Conservation (phyloP, 2,113 vertebrate species). For the Notarius quadriscutis region DNA sequence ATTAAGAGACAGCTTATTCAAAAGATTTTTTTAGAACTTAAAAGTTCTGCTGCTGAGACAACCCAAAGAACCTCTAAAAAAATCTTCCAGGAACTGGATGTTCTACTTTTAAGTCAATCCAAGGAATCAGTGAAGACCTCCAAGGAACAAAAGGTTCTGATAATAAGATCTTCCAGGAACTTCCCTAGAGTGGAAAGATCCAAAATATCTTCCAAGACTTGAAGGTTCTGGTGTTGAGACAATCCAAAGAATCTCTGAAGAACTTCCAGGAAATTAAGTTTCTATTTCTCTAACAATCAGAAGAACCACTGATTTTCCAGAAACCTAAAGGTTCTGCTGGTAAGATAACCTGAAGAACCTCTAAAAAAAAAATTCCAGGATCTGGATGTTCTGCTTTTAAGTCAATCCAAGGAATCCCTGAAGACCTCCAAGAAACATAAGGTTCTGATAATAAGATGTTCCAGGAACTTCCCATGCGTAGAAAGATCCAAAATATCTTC, state of each 20-base stretch:
- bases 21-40: neutral
- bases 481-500: too few relatives aligned
- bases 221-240: neutral
- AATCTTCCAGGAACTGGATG: neutral
- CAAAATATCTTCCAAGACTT: too few relatives aligned
- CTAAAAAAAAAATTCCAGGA: neutral
- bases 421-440: neutral
- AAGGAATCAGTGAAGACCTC: neutral
- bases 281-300: neutral
- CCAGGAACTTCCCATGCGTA: too few relatives aligned
- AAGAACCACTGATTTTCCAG: neutral
- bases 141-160: neutral
- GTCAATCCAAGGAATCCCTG: neutral
- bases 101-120: neutral
- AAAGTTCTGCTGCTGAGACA: neutral
- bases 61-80: neutral
- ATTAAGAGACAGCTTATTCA: neutral
- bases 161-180: too few relatives aligned
- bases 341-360: neutral
- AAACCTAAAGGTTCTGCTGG: neutral
- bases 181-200: too few relatives aligned
- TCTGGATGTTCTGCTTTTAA: neutral
- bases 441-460: too few relatives aligned
- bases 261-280: too few relatives aligned
- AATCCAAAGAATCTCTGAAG: neutral